Conservation (phyloP, 2,888 invertebrate species). For the Dusona sp. region DNA sequence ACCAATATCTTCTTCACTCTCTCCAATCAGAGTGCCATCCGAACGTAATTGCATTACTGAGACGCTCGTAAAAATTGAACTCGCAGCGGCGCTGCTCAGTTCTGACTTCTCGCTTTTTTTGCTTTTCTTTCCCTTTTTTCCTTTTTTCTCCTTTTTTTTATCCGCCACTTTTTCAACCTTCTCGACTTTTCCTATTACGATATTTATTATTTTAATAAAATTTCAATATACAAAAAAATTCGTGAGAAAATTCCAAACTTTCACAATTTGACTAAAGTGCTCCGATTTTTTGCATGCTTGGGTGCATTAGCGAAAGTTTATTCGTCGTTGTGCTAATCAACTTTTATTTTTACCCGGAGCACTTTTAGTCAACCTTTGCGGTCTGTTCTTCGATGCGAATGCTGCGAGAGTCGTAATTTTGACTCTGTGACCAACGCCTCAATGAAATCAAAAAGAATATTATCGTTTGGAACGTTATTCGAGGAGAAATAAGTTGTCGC, state of each 20-base stretch:
- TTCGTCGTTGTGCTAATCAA: background rate
- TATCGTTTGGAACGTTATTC: background rate
- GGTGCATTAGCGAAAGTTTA: conserved; percentile 10
- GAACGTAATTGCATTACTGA: conserved; percentile 70
- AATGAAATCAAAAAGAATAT: conserved; percentile 7
- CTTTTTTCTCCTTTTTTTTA: conserved; percentile 78
- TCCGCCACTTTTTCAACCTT: conserved; percentile 74
- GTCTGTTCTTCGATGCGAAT: conserved; percentile 75
- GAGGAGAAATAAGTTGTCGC: background rate
- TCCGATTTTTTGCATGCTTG: conserved; percentile 23
- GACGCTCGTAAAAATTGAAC: conserved; percentile 70
- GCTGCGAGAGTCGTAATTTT: conserved; percentile 78
- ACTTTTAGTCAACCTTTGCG: conserved; percentile 80
- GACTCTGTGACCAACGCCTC: conserved; percentile 72
- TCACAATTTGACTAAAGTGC: conserved; percentile 13
- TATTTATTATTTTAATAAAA: background rate
- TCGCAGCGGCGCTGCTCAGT: conserved; percentile 66
- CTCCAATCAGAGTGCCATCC: conserved; percentile 50
- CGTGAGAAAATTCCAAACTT: background rate
- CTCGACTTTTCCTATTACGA: conserved; percentile 74
- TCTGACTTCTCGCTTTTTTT: conserved; percentile 78
- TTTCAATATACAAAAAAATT: background rate
- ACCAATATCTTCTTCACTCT: conserved; percentile 73
- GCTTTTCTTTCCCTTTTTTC: conserved; percentile 78
- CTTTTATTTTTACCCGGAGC: conserved; percentile 77